phyloP scores from a whole-genome alignment of 2,797 vertebrate species.

The Prionace glauca region DNA sequence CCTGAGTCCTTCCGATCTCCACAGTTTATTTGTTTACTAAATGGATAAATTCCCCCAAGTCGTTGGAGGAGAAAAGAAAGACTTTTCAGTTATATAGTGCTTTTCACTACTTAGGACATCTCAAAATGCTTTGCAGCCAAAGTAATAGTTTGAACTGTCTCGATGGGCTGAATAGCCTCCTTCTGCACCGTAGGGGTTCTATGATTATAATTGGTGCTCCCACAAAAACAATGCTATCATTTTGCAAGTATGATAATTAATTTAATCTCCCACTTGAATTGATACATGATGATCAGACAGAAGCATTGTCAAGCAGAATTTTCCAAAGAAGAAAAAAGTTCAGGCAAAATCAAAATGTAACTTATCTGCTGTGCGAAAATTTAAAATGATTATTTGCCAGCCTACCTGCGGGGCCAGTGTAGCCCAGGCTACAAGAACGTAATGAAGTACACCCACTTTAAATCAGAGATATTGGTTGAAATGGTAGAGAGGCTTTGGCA shows the following conservation, averaged over 20 bases:
- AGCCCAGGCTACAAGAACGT: background rate
- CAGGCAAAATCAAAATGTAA: background rate
- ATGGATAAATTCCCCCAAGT: background rate
- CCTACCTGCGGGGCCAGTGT: background rate
- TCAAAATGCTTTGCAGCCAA: background rate
- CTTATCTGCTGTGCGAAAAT: background rate
- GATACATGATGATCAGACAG: background rate
- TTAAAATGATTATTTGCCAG: background rate
- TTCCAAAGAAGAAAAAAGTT: background rate
- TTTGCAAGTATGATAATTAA: background rate
- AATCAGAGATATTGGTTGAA: background rate
- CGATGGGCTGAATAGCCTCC: too few relatives aligned
- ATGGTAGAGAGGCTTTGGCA: background rate
- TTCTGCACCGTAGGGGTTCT: too few relatives aligned
- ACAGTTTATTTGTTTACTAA: background rate
- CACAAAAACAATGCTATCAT: background rate
- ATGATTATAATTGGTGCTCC: background rate
- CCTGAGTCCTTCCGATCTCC: background rate
- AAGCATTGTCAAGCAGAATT: background rate
- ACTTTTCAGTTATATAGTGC: background rate
- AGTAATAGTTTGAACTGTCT: background rate
- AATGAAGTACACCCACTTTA: background rate
- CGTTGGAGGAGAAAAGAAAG: background rate
- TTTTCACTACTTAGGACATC: background rate
- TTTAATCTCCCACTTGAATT: background rate